Base-by-base conservation (phyloP, 2,888 invertebrate genomes). In the Tanypteryx hageni region DNA sequence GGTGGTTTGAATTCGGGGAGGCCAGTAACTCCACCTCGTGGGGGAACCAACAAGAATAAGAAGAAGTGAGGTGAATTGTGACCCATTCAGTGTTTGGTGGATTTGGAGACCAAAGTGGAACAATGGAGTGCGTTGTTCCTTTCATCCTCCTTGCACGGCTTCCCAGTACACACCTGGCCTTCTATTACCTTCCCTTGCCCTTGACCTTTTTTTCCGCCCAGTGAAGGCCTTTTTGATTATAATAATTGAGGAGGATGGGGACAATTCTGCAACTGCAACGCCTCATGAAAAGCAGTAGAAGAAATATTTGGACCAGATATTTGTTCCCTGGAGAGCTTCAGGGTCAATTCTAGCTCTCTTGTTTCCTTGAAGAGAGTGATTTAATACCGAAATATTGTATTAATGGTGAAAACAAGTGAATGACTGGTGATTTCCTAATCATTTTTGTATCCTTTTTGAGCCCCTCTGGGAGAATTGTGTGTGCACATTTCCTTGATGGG, bases 21-120 rank as follows among this genome's bases (percentile, higher is more conserved):
- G 94, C 99, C 99, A 94, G 98, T 99, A 94, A 99, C 99, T 95
- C 99, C 99, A 95, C 99, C 99, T 92, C 96, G 99, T 94, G 98
- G 98, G 94, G 98, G 98, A 95, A 98, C 98, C 95, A 98, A 98
- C 96, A 98, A 98, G 96, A 98, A 98, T 96, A 98, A 98, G 97
- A 97, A 97, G 96, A 98, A 98, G 97, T 98, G 97, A 97, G 84
- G 68, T 22, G 86, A 89, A 64, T 64, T 89, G 89, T 89, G 89
- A 89, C 61, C 44, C n/a, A 89, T 89, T 89, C 89, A 89, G 89
- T 89, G 89, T 89, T 89, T 89, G 89, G 89, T 89, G 89, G 89
- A 89, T 89, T 89, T 61, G 89, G 64, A 89, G 89, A 89, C 89
- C 89, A 89, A 89, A 89, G 89, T 89, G 89, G 89, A 89, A 89